Evolutionary conservation across 2,113 vertebrate species (phyloP), one percentile per base, ranked within the genome.

Genomic region (Telmatochromis sp.): DNA sequence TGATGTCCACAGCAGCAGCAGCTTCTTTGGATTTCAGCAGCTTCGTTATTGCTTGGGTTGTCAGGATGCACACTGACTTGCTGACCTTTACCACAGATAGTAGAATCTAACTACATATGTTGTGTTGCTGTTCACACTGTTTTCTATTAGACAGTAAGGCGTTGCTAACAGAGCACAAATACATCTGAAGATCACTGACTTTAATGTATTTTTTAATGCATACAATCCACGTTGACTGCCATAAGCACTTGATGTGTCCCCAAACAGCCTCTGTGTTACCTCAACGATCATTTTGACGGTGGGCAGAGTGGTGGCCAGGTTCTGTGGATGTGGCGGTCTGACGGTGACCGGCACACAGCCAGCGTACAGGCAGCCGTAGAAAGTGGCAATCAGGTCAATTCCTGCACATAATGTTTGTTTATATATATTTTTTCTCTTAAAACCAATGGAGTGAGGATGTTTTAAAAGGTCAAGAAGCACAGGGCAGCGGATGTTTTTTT

Each of bases 201-300:
- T 78, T 78, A 31, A 31, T 50, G 9, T 19, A 51, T 63, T 68
- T 51, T 65, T 80, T 15, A 80, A 12, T 19, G 23, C 23, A 12
- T 28, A 28, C 14, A 47, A 17, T 47, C 40, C 71, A 75, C 23
- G 7, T 1, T 47, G 23, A 47, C 23, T 47, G 42, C 9, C 23
- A 75, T 50, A 10, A 50, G 42, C 71, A 47, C 15, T 47, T 50
- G n/a, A 73, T 60, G 26, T 55, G 42, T 28, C 57, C 28, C 21
- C 35, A 2, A 54, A 65, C 4, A 3, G 9, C 50, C 2, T 81
- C 23, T 45, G 33, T 57, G 45, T 91, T 92, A 99, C 98, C 98
- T 99, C 98, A 12, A 99, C 98, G 60, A 99, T 99, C 98, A 99
- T 99, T 95, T 98, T 98, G 94, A 99, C 98, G 2, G 98, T 99